phyloP scores from a whole-genome alignment of 2,113 vertebrate genomes.

The Menidia beryllina region DNA sequence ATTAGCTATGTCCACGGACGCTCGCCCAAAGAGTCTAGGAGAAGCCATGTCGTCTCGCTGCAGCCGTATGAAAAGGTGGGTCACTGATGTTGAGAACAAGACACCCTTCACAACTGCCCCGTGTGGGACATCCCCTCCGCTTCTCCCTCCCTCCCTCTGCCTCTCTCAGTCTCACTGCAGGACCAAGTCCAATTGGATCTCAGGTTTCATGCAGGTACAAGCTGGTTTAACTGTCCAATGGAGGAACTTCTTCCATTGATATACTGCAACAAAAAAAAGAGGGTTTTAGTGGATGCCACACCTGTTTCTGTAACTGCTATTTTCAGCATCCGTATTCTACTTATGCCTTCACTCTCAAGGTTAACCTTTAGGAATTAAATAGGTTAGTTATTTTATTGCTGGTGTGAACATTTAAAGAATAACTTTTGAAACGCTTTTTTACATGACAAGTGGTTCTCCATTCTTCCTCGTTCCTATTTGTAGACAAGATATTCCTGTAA shows the following conservation, averaged over 20 bases:
- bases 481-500: too few species aligned
- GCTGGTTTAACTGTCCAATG: conserved; percentile 64
- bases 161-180: conserved; percentile 54
- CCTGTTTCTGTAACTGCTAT: background rate
- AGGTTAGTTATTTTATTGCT: background rate
- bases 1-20: conserved; percentile 89
- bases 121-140: conserved; percentile 65
- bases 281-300: conserved; percentile 44
- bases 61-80: conserved; percentile 45
- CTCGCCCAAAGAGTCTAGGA: conserved; percentile 74
- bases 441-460: too few species aligned
- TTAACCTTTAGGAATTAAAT: background rate
- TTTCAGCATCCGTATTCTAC: background rate
- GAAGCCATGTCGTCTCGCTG: conserved; percentile 84
- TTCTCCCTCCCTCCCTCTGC: conserved; percentile 41
- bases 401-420: too few species aligned
- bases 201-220: conserved; percentile 56
- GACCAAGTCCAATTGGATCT: conserved; percentile 60
- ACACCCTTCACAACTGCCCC: conserved; percentile 49
- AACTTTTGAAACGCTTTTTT: too few species aligned
- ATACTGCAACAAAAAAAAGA: conserved; percentile 57
- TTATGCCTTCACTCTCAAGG: background rate
- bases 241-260: conserved; percentile 59
- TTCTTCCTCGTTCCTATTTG: too few species aligned
- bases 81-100: conserved; percentile 29